Percentiles rank a stretch among this genome's conserved stretches.
phyloP scores from a whole-genome alignment of 2,113 vertebrate species.

The Pituophis catenifer region DNA sequence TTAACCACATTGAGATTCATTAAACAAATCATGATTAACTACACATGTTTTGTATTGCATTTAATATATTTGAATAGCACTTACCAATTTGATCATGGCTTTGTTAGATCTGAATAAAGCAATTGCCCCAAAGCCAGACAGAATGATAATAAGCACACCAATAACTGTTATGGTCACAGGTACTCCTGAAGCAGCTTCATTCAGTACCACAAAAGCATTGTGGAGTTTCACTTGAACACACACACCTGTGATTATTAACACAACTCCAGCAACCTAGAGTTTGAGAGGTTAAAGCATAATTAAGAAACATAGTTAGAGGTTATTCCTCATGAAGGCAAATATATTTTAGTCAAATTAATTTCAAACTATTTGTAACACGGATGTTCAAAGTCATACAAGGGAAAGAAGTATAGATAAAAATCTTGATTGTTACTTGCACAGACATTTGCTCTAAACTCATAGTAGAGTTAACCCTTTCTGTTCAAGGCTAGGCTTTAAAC shows the following conservation, averaged over 20 bases:
- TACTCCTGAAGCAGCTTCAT: conserved; percentile 30
- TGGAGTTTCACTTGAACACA: conserved; percentile 40
- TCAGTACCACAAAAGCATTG: conserved; percentile 29
- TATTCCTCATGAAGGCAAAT: background rate
- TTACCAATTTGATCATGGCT: conserved; percentile 49
- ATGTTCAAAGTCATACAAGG: background rate
- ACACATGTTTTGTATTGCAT: background rate
- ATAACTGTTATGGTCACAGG: conserved; percentile 31
- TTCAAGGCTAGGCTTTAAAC: background rate
- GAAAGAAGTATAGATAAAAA: background rate
- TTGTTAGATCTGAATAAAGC: conserved; percentile 32
- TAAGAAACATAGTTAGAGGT: background rate
- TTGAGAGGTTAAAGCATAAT: background rate
- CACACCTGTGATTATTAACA: conserved; percentile 38
- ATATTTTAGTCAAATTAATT: background rate
- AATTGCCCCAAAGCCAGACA: conserved; percentile 44
- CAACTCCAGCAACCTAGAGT: conserved; percentile 39
- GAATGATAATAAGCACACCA: conserved; percentile 43
- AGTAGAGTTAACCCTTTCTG: background rate
- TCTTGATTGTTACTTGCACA: background rate
- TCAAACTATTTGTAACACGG: background rate
- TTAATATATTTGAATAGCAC: background rate
- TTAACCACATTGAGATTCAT: background rate
- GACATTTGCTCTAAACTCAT: background rate
- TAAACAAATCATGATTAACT: background rate